Evolutionary conservation across 2,888 invertebrate genomes (phyloP).

Genomic region (Ochropleura plecta): DNA sequence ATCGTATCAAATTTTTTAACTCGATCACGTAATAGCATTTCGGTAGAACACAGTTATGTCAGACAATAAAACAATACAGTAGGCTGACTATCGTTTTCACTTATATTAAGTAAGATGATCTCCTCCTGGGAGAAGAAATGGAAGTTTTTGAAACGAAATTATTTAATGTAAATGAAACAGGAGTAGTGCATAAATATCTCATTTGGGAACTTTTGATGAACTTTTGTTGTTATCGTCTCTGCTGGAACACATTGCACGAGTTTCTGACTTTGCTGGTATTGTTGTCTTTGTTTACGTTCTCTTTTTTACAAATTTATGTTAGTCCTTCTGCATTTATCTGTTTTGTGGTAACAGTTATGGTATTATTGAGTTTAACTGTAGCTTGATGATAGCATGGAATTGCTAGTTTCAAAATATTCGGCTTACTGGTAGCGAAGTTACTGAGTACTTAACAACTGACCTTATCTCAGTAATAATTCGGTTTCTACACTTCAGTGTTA

Average conservation of each 20-base stretch:
- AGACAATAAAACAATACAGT: constrained; percentile 29
- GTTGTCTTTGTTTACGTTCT: neutral
- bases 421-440: constrained; percentile 42
- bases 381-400: constrained; percentile 59
- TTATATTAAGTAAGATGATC: neutral
- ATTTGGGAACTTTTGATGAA: neutral
- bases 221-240: neutral
- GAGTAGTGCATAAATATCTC: neutral
- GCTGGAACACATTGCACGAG: neutral
- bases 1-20: constrained; percentile 59
- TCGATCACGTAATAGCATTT: constrained; percentile 66
- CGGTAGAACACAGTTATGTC: constrained; percentile 60
- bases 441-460: constrained; percentile 48
- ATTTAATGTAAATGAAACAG: neutral
- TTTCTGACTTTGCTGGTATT: neutral
- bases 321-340: constrained; percentile 25
- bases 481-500: constrained; percentile 45
- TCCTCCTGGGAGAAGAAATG: too few relatives aligned
- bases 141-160: neutral
- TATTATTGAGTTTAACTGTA: constrained; percentile 58
- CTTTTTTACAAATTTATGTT: neutral
- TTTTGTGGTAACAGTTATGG: constrained; percentile 17
- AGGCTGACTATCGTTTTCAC: constrained; percentile 19
- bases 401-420: constrained; percentile 63
- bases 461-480: constrained; percentile 62